A percentile compares a stretch with the other conserved stretches of the same genome.
These are phyloP conservation scores for Halichondria panicea DNA, from an alignment of 37 sponge, comb jelly and placozoan genomes.

Conservation along the genomic window DNA sequence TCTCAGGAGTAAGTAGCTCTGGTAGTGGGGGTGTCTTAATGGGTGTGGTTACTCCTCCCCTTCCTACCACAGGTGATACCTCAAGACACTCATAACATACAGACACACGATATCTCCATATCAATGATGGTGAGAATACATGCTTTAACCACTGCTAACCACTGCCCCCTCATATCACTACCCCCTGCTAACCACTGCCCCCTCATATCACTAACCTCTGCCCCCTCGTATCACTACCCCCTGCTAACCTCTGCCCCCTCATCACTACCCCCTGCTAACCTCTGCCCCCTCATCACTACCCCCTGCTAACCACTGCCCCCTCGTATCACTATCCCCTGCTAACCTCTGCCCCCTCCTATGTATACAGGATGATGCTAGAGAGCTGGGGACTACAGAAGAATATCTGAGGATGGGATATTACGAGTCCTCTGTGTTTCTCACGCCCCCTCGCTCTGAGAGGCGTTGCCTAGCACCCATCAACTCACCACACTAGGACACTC, in stretches of 20 bases:
- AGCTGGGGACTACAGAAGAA: constrained; percentile 21
- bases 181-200: not conserved
- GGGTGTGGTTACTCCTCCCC: too few relatives aligned
- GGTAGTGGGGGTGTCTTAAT: too few relatives aligned
- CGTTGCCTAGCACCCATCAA: constrained; percentile 53
- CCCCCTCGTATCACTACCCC: not conserved
- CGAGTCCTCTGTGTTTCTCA: constrained; percentile 59
- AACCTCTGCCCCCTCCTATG: not conserved
- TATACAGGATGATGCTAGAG: constrained; percentile 35
- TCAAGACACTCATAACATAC: constrained; percentile 76
- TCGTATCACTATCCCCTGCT: not conserved
- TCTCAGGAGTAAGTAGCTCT: constrained; percentile 39
- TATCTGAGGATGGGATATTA: not conserved
- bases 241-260: not conserved
- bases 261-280: not conserved
- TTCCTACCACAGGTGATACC: constrained; percentile 31
- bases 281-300: not conserved
- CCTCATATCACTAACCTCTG: not conserved
- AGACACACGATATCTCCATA: constrained; percentile 65
- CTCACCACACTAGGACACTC: constrained; percentile 4
- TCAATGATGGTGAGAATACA: constrained; percentile 54
- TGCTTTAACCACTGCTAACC: not conserved
- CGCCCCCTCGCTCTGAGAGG: constrained; percentile 50
- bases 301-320: not conserved
- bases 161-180: not conserved